Percentiles rank a stretch among this genome's conserved stretches.
Conservation (phyloP, 2,113 vertebrate genomes). For the Scophthalmus maximus region DNA sequence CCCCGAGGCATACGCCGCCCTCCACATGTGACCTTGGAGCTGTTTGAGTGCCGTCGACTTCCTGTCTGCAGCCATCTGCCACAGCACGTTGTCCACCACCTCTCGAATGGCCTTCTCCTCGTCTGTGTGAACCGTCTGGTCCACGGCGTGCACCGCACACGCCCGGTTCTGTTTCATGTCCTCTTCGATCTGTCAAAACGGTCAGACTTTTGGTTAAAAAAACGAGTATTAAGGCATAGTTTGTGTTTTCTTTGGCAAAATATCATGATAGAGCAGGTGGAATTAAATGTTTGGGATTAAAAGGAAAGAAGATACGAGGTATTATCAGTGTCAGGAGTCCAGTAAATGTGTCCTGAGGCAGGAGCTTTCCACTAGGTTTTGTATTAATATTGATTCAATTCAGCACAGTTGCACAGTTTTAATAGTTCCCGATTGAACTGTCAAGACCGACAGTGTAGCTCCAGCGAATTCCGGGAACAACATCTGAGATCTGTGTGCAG, state of each 20-base stretch:
- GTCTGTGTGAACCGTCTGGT: constrained; percentile 85
- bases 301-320: too few relatives aligned
- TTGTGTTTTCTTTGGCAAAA: background rate
- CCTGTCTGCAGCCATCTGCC: constrained; percentile 97
- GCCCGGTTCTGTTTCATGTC: constrained; percentile 89
- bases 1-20: constrained; percentile 88
- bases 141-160: constrained; percentile 86
- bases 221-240: background rate
- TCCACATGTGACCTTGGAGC: constrained; percentile 98
- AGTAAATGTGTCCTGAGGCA: too few relatives aligned
- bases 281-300: too few relatives aligned
- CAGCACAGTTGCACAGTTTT: too few relatives aligned
- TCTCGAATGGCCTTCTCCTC: constrained; percentile 89
- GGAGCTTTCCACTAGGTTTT: too few relatives aligned
- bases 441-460: too few relatives aligned
- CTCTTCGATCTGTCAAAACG: constrained; percentile 87
- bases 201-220: constrained; percentile 3
- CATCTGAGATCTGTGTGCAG: too few relatives aligned
- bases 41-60: constrained; percentile 97
- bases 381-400: too few relatives aligned
- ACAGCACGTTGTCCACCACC: constrained; percentile 90
- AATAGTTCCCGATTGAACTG: too few relatives aligned
- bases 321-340: too few relatives aligned
- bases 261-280: too few relatives aligned
- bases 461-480: too few relatives aligned